Evolutionary conservation across 2,113 vertebrate species (phyloP).

Genomic region (Caretta caretta): DNA sequence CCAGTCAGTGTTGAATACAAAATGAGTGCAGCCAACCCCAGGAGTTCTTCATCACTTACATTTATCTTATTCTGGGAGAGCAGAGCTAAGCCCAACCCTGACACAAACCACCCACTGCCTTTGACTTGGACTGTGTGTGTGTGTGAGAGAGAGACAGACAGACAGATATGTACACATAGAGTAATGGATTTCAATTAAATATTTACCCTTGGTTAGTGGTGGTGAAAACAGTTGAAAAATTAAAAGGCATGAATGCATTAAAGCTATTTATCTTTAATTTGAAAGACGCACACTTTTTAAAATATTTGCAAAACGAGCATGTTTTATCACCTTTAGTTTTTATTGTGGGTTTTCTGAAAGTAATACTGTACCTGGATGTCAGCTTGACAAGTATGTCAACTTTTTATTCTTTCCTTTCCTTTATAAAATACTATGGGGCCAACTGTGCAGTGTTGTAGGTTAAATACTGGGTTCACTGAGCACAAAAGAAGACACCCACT

Average conservation of each 20-base stretch:
- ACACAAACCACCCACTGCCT: slow-evolving; percentile 78
- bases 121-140: slow-evolving; percentile 77
- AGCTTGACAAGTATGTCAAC: neutral
- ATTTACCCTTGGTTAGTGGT: neutral
- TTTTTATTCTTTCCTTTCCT: neutral
- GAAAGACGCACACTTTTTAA: fast-evolving
- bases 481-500: neutral
- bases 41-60: slow-evolving; percentile 83
- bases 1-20: slow-evolving; percentile 84
- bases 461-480: neutral
- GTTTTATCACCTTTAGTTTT: slow-evolving; percentile 25
- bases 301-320: fast-evolving
- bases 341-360: neutral
- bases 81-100: slow-evolving; percentile 66
- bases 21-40: slow-evolving; percentile 85
- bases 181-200: slow-evolving; percentile 21
- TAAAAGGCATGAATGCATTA: neutral
- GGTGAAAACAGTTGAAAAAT: neutral
- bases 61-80: slow-evolving; percentile 82
- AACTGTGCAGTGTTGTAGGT: neutral
- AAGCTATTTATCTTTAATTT: neutral
- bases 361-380: neutral
- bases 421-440: fast-evolving
- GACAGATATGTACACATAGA: neutral
- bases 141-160: neutral